Base-by-base conservation (phyloP, 64 coral and sea anemone species). In the Pocillopora damicornis region DNA sequence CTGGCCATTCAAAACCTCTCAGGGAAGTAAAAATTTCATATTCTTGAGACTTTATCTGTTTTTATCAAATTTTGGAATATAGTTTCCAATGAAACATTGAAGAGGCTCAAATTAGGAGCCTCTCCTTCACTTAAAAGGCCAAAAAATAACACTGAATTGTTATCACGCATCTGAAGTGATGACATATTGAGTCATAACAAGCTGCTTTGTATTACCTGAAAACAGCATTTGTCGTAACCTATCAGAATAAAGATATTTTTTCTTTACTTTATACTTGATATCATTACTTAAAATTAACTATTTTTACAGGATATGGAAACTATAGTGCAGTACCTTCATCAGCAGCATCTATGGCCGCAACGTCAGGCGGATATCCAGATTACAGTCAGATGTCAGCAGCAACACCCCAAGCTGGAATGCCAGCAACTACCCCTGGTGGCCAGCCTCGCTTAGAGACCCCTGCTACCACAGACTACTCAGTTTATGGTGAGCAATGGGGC, bases 381-480 rank as follows among this genome's bases (percentile, higher is more conserved):
- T 91, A 91, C 78, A 81, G 74, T 26, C 89, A 91, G 60, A 86
- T 85, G 61, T 16, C 82, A 51, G 68, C 59, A 57, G 73, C 89
- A 17, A 51, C 42, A 51, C 69, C 89, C 63, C 80, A 83, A 83
- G 82, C 61, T 42, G 77, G 69, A n/a, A 69, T 91, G 37, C 71
- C 81, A 36, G 81, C 72, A 35, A 37, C 80, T 85, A 71, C 61
- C 18, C 64, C 89, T 78, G 80, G 80, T 14, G 60, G 68, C 42
- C 89, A 79, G 35, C 68, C 81, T 7, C 89, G 79, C 35, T 61
- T 63, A 15, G 89, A 91, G 7, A 38, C 89, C 58, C 51, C 89
- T 26, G 75, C 58, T 13, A 82, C 73, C 36, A 58, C 67, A 13
- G 89, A 91, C 34, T 91, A 91, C 62, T 66, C 80, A 59, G 80